Conservation (phyloP, 2,888 invertebrate genomes). For the Tenthredo scrophulariae region DNA sequence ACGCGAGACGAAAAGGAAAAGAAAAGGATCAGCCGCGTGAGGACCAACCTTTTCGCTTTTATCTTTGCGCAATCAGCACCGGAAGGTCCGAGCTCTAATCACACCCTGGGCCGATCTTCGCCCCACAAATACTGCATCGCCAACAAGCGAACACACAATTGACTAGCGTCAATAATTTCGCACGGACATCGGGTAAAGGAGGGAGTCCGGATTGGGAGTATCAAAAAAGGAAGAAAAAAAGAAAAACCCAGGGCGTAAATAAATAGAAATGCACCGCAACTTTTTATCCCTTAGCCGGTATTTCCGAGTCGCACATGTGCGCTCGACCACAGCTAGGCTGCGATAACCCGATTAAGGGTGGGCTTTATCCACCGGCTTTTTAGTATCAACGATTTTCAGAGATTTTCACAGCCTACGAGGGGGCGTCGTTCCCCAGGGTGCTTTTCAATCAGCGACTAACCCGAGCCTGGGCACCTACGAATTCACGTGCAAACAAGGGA, state of each 20-base stretch:
- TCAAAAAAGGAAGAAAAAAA: neutral
- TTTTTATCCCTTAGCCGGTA: conserved; percentile 43
- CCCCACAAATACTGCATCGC: conserved; percentile 9
- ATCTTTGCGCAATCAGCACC: conserved; percentile 74
- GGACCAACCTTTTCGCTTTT: conserved; percentile 62
- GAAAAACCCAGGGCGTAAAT: conserved; percentile 18
- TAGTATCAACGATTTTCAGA: conserved; percentile 56
- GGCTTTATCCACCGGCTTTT: conserved; percentile 54
- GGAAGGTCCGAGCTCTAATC: conserved; percentile 67
- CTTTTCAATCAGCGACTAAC: conserved; percentile 53
- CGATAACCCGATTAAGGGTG: conserved; percentile 54
- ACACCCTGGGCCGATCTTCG: conserved; percentile 58
- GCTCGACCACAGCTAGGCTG: conserved; percentile 34
- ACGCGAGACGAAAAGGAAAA: conserved; percentile 61
- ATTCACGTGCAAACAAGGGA: conserved; percentile 50
- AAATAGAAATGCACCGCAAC: conserved; percentile 51
- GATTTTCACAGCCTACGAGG: conserved; percentile 49
- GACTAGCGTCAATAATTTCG: conserved; percentile 36
- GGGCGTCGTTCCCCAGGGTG: conserved; percentile 53
- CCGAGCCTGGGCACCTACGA: conserved; percentile 47
- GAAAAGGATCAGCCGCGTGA: conserved; percentile 20
- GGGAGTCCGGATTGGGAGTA: neutral
- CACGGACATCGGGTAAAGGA: neutral
- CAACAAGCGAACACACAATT: conserved; percentile 29
- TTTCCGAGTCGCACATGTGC: conserved; percentile 43